Evolutionary conservation across 2,888 invertebrate species (phyloP).

Genomic region (Euphydryas editha): DNA sequence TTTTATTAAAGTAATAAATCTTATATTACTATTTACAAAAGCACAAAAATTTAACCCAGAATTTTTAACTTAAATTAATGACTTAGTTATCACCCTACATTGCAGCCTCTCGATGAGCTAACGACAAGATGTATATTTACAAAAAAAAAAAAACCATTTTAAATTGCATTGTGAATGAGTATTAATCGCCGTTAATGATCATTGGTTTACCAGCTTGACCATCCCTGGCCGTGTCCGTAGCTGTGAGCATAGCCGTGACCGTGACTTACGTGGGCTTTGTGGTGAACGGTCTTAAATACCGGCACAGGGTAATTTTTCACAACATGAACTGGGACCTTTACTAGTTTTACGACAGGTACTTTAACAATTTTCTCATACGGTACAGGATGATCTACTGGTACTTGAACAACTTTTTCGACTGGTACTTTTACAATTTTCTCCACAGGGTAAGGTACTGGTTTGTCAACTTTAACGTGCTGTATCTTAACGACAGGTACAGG

Average conservation of each 20-base stretch:
- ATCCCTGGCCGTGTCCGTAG: conserved; percentile 45
- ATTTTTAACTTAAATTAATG: conserved; percentile 75
- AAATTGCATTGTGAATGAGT: conserved; percentile 54
- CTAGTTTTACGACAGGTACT: conserved; percentile 80
- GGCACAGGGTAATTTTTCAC: conserved; percentile 75
- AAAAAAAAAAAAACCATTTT: conserved; percentile 63
- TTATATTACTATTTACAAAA: conserved; percentile 78
- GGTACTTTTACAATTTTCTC: conserved; percentile 84
- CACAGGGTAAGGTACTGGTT: conserved; percentile 84
- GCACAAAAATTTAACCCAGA: conserved; percentile 56
- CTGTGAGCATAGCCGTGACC: background rate
- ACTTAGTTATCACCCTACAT: conserved; percentile 82
- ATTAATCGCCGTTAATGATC: conserved; percentile 8
- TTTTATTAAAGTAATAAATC: conserved; percentile 68
- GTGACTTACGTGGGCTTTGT: conserved; percentile 62
- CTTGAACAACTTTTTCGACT: conserved; percentile 81
- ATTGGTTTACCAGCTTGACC: conserved; percentile 49
- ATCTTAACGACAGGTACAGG: conserved; percentile 83
- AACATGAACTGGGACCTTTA: conserved; percentile 73
- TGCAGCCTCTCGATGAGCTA: conserved; percentile 82
- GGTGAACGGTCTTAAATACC: conserved; percentile 75
- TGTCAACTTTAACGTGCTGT: conserved; percentile 82
- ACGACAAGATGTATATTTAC: conserved; percentile 68
- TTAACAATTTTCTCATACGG: conserved; percentile 78
- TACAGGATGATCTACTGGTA: conserved; percentile 82